phyloP scores from a whole-genome alignment of 2,888 invertebrate genomes.

The Tuta absoluta region DNA sequence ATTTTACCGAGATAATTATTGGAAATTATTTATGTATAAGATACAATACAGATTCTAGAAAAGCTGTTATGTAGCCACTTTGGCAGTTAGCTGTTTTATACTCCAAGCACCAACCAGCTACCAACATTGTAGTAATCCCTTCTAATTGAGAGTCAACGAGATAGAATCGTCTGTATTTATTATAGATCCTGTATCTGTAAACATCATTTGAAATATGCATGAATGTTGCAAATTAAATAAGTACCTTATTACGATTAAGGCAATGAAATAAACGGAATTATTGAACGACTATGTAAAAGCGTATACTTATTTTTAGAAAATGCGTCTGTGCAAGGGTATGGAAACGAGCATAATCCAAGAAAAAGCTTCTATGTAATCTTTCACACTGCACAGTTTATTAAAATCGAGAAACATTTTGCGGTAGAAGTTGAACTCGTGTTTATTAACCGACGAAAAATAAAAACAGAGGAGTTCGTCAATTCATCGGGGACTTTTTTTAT shows the following conservation, averaged over 20 bases:
- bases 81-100: slow-evolving; percentile 27
- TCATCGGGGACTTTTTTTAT: too few species aligned
- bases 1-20: too few species aligned
- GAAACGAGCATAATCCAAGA: not conserved
- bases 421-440: too few species aligned
- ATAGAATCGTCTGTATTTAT: slow-evolving; percentile 43
- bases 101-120: slow-evolving; percentile 26
- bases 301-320: slow-evolving; percentile 26
- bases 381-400: not conserved
- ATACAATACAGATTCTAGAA: not conserved
- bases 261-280: slow-evolving; percentile 45
- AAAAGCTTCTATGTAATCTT: not conserved
- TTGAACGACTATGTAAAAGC: slow-evolving; percentile 24
- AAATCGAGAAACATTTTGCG: not conserved
- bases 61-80: not conserved
- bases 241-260: slow-evolving; percentile 38
- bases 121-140: slow-evolving; percentile 40
- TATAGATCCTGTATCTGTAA: slow-evolving; percentile 41
- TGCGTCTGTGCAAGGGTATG: not conserved
- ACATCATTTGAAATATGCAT: slow-evolving; percentile 52
- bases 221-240: slow-evolving; percentile 52
- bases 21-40: too few species aligned
- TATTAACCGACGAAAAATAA: too few species aligned
- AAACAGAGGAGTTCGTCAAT: too few species aligned
- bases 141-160: slow-evolving; percentile 43